Evolutionary conservation across 2,888 invertebrate genomes (phyloP).

Genomic region (Mesoligia furuncula): DNA sequence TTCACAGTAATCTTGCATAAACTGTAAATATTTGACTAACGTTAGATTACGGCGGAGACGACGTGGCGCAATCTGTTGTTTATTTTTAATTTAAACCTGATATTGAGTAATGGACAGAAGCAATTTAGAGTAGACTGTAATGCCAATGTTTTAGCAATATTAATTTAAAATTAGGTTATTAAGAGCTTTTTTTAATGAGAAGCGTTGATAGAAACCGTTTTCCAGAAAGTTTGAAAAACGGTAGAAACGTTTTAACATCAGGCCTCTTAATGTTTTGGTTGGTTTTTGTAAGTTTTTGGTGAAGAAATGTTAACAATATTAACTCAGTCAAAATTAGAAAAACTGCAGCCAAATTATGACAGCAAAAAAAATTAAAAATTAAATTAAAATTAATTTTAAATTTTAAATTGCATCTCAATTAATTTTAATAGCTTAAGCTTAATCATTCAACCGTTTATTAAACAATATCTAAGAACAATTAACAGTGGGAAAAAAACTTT

Average conservation of each 20-base stretch:
- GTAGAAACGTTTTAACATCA: not conserved
- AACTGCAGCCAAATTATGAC: not conserved
- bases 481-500: not conserved
- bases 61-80: conserved; percentile 51
- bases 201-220: not conserved
- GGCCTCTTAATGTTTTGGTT: no score
- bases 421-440: not conserved
- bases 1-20: conserved; percentile 59
- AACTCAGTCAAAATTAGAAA: not conserved
- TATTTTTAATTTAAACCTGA: conserved; percentile 54
- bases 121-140: conserved; percentile 34
- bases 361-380: no score
- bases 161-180: not conserved
- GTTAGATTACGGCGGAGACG: conserved; percentile 25
- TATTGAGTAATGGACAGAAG: conserved; percentile 41
- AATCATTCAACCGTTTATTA: not conserved
- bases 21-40: conserved; percentile 62
- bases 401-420: not conserved
- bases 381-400: no score
- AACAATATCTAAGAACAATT: not conserved
- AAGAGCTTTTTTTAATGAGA: not conserved
- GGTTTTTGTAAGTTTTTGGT: not conserved
- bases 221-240: not conserved
- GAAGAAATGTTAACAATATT: no score
- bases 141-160: conserved; percentile 19